Conservation (phyloP, 2,113 vertebrate species). For the cattle (Bos taurus) region DNA sequence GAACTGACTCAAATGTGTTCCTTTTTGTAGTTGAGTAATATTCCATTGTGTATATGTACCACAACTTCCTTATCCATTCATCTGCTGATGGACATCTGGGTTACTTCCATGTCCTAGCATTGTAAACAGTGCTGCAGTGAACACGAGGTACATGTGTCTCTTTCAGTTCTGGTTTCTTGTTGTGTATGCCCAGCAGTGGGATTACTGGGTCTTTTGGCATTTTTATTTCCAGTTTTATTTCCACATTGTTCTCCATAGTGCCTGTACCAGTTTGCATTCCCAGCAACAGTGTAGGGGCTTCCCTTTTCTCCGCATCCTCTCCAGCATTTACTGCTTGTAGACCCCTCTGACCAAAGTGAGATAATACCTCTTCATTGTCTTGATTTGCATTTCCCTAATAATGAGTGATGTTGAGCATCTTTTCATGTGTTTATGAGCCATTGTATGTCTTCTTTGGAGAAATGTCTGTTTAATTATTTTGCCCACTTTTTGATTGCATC, state of each 20-base stretch:
- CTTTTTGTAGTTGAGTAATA: not conserved
- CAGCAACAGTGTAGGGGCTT: not conserved
- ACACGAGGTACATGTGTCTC: not conserved
- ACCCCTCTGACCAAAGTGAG: not conserved
- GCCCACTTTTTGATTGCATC: not conserved
- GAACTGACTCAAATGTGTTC: not conserved
- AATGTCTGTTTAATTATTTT: not conserved
- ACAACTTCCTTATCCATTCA: not conserved
- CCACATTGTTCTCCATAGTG: not conserved
- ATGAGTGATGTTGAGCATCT: not conserved
- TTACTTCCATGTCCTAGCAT: not conserved
- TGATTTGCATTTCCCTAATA: not conserved
- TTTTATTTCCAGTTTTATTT: not conserved
- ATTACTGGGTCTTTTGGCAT: not conserved
- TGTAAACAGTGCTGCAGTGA: not conserved
- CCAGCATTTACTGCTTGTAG: not conserved
- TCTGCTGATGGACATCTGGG: accelerated
- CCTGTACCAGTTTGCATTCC: not conserved
- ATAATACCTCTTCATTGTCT: not conserved
- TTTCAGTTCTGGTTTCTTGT: not conserved
- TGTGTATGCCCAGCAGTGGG: not conserved
- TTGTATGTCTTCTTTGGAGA: not conserved
- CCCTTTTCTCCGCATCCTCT: not conserved
- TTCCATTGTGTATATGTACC: not conserved
- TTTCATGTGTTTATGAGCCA: not conserved